A percentile compares a stretch with the other conserved stretches of the same genome.
Conservation (phyloP, 1,140 invertebrate species). For the Rhopalosiphum padi region DNA sequence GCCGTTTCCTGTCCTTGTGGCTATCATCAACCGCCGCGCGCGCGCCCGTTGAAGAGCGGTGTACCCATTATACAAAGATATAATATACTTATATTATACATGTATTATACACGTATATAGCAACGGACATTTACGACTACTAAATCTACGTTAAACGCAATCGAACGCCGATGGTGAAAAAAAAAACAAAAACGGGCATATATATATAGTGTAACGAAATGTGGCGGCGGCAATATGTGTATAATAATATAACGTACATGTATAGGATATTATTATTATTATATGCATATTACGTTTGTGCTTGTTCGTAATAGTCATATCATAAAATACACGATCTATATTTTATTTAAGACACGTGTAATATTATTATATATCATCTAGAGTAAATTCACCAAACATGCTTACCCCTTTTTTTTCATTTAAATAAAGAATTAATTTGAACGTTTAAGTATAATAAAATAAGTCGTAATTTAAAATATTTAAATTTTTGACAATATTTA, state of each 20-base stretch:
- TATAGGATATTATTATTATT: not conserved
- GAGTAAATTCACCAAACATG: not conserved
- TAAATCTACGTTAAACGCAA: slow-evolving; percentile 20
- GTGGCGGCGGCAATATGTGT: not conserved
- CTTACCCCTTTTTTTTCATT: too few species aligned
- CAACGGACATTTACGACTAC: slow-evolving; percentile 40
- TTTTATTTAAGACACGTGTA: not conserved
- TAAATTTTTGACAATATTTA: not conserved
- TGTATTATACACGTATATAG: not conserved
- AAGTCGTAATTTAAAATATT: too few species aligned
- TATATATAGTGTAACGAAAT: slow-evolving; percentile 6
- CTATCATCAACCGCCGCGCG: slow-evolving; percentile 47
- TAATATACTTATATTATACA: not conserved
- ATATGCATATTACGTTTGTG: not conserved
- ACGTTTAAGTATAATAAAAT: too few species aligned
- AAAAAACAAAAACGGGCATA: slow-evolving; percentile 1
- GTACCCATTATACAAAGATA: slow-evolving; percentile 24
- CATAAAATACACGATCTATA: not conserved
- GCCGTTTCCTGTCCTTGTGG: slow-evolving; percentile 54
- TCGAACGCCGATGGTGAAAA: not conserved
- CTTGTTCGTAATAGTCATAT: not conserved
- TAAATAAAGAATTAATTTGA: not conserved
- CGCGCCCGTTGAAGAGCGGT: not conserved
- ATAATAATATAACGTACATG: not conserved
- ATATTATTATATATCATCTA: too few species aligned